Base-by-base conservation (phyloP, 2,797 vertebrate genomes). In the Pelobates cultripes region DNA sequence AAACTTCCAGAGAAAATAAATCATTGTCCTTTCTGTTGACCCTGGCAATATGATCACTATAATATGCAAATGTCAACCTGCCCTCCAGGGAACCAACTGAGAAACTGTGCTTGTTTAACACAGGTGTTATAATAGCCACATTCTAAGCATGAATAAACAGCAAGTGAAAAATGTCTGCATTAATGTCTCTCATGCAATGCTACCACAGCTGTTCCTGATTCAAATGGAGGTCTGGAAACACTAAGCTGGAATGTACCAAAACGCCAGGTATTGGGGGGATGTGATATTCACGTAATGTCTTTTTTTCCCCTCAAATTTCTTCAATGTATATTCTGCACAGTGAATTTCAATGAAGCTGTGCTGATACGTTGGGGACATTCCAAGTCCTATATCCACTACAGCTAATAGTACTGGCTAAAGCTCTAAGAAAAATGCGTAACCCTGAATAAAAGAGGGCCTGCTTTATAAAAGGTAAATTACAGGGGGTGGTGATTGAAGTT, bases 1-100 rank as follows among this genome's bases (percentile, higher is more conserved):
- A n/a, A 43, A 73, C 13, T 44, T 53, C 41, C 51, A 43, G 40
- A 74, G 53, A 45, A 71, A 71, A 77, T 42, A 45, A 76, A 60
- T 69, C 43, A 69, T 60, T 45, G 72, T 70, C 64, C 72, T 70
- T 15, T 75, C 64, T 43, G 66, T 75, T 75, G 53, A 68, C 72
- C 79, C 43, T 60, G 53, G 69, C 17, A 70, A 75, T 61, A 53
- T 43, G 55, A 75, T 41, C 66, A 81, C 79, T 75, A 70, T 67
- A 67, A 67, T 73, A 75, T 44, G 47, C 17, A 69, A n/a, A 75
- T 81, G 79, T 70, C 55, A 75, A 81, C 17, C 51, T 45, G 44
- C 15, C 4, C 57, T 70, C 12, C 41, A 53, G 43, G 47, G 42
- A 76, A 61, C 14, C 4, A 28, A 67, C 44, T 3, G 70, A 8